Evolutionary conservation across 2,888 invertebrate species (phyloP), one percentile per base, ranked within the genome.

Genomic region (Sepioteuthis lessoniana): DNA sequence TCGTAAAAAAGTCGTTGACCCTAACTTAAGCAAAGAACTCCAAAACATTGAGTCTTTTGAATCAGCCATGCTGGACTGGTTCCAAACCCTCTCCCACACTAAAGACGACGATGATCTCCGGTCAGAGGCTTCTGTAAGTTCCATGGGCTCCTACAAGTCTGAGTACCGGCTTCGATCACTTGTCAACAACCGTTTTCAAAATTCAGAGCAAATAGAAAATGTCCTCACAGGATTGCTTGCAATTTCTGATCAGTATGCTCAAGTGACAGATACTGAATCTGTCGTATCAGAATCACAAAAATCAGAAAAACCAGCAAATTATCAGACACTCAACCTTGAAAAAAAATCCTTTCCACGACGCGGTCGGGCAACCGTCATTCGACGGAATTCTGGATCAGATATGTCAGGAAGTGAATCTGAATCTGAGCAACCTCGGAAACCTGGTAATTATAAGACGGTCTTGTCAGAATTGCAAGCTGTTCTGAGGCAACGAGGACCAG

Each of bases 31-130:
- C 35, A 47, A 92, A 47, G 92, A 92, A 47, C 47, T 92, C 13
- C 46, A 42, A 92, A 42, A 92, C 46, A 92, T 92, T 31, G 92
- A 92, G 16, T 92, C 92, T n/a, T 92, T 92, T 92, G 92, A 92
- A 47, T 92, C 92, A 47, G 92, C 92, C 31, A 92, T 92, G 92
- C 46, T 92, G n/a, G 92, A 92, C 31, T 92, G 92, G 92, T 92
- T 92, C 47, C 92, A 92, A 31, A 92, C 92, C 0, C n/a, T 92
- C n/a, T 47, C 13, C 42, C 31, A 46, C 0, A 31, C 92, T 47
- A 92, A 92, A 31, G 92, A 92, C 21, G 47, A 42, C n/a, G 92
- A 92, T 92, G 92, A 92, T 47, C 47, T 92, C 0, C 42, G 46
- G 28, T 92, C 92, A 31, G 92, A 92, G 42, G 46, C 92, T 21